phyloP scores from a whole-genome alignment of 1,140 invertebrate genomes.

The Pogonus chalceus region DNA sequence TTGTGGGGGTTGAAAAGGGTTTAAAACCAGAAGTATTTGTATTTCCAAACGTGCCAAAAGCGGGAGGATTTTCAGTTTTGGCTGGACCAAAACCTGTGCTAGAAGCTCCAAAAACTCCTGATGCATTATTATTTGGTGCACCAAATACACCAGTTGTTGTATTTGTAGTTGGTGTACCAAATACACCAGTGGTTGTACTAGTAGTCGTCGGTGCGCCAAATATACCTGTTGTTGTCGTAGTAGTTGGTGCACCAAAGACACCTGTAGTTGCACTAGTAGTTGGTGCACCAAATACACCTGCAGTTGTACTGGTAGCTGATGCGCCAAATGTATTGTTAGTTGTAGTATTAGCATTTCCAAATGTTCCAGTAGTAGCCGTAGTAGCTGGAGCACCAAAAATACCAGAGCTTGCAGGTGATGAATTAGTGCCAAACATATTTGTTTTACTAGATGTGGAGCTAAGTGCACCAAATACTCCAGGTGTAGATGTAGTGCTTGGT shows the following conservation, averaged over 20 bases:
- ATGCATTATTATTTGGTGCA: neutral
- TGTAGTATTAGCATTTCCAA: neutral
- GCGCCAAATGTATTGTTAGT: neutral
- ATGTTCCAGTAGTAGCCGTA: neutral
- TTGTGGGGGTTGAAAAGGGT: neutral
- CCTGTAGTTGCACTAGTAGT: neutral
- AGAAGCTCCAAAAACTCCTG: neutral
- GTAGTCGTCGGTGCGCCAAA: neutral
- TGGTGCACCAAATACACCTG: neutral
- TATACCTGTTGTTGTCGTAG: neutral
- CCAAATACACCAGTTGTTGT: neutral
- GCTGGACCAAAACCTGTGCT: neutral
- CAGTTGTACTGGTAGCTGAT: neutral
- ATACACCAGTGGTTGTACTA: neutral
- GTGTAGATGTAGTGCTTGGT: neutral
- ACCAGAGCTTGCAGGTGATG: too few species aligned
- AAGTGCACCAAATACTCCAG: neutral
- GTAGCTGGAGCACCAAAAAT: too few species aligned
- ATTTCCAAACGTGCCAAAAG: neutral
- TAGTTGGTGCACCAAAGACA: neutral
- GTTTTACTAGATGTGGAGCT: neutral
- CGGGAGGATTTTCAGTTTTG: neutral
- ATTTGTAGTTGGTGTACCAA: neutral
- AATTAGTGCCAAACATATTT: neutral
- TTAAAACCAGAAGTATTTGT: neutral